These are phyloP conservation scores for Mayetiola destructor DNA, from an alignment of 2,888 invertebrate genomes.

Conservation along the genomic window DNA sequence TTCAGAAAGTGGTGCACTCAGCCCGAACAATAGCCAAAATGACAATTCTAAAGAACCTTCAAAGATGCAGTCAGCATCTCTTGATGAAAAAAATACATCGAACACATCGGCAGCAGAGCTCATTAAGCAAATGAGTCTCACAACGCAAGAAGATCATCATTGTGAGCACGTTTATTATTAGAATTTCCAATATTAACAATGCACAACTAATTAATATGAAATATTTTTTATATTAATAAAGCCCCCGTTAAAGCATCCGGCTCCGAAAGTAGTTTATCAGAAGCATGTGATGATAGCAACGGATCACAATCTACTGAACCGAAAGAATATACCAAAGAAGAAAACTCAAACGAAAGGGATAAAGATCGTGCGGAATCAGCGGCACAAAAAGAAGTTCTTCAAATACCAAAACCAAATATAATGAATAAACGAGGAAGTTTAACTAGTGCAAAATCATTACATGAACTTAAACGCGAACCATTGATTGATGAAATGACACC, in stretches of 20 bases:
- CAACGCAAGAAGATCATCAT: slow-evolving; percentile 47
- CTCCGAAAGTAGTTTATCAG: slow-evolving; percentile 79
- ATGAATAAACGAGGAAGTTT: slow-evolving; percentile 24
- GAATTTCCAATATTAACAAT: slow-evolving; percentile 1
- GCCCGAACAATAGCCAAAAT: slow-evolving; percentile 24
- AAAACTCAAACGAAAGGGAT: no score
- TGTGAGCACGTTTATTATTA: no score
- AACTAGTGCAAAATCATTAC: slow-evolving; percentile 32
- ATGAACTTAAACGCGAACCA: slow-evolving; percentile 34
- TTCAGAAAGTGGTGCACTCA: slow-evolving; percentile 29
- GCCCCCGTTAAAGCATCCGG: slow-evolving; percentile 59
- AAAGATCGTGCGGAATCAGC: slow-evolving; percentile 37
- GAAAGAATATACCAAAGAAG: slow-evolving; percentile 54
- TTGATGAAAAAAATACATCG: slow-evolving; percentile 15
- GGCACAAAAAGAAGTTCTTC: slow-evolving; percentile 6
- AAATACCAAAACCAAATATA: slow-evolving; percentile 3
- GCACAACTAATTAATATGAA: slow-evolving; percentile 15
- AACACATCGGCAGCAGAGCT: slow-evolving; percentile 35
- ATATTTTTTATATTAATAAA: no score
- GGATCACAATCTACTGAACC: slow-evolving; percentile 54
- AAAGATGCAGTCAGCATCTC: slow-evolving; percentile 20
- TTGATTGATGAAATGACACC: not conserved
- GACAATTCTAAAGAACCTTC: slow-evolving; percentile 27
- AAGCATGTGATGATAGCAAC: slow-evolving; percentile 56
- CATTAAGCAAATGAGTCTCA: slow-evolving; percentile 68